A percentile compares a stretch with the other conserved stretches of the same genome.
phyloP scores from a whole-genome alignment of 2,113 vertebrate genomes.

The Hydrolagus affinis region DNA sequence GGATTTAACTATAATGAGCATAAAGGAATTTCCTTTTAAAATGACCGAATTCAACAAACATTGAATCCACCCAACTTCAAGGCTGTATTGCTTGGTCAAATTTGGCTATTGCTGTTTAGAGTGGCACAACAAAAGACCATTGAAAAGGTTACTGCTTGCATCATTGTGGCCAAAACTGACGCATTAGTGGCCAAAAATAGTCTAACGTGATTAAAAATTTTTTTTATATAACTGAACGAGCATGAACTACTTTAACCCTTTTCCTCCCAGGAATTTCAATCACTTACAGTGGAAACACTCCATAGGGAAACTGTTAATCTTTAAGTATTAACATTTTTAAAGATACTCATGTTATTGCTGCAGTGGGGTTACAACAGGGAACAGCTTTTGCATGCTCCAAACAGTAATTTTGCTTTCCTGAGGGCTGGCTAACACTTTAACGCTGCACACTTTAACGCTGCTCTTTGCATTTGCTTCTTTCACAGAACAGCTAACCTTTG shows the following conservation, averaged over 20 bases:
- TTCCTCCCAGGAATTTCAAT: background rate
- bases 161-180: background rate
- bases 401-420: background rate
- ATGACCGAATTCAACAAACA: background rate
- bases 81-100: background rate
- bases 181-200: background rate
- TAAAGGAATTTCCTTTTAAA: background rate
- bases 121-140: slow-evolving; percentile 8
- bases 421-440: background rate
- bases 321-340: background rate
- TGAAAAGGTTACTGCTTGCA: slow-evolving; percentile 28
- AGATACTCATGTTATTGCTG: background rate
- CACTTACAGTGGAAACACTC: background rate
- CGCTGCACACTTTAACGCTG: background rate
- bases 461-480: background rate
- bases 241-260: background rate
- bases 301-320: background rate
- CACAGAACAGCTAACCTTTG: background rate
- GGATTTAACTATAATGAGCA: background rate
- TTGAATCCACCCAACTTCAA: background rate
- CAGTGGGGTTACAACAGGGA: background rate
- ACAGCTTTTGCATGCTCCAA: too few relatives aligned
- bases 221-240: slow-evolving; percentile 12
- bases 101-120: background rate
- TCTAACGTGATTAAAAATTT: background rate